Base-by-base conservation (phyloP, 2,888 invertebrate species). In the Bedellia somnulentella region DNA sequence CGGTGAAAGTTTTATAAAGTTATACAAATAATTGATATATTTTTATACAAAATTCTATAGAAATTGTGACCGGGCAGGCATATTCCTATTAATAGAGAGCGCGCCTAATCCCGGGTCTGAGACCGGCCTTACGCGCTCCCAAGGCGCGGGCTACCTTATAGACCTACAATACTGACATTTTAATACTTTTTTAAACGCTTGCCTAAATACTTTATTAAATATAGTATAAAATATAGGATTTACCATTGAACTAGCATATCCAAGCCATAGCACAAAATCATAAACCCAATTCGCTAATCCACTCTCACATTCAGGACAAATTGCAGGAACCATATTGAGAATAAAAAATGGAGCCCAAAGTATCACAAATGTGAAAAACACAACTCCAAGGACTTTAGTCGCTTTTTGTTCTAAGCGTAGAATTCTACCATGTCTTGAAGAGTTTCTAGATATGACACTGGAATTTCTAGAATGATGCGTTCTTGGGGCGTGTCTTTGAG, bases 331-430 rank as follows among this genome's bases (percentile, higher is more conserved):
- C 52, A 95, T 80, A 53, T 95, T 95, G 8, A 93, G 78, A 5
- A 92, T 87, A 60, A 95, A 95, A 67, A 95, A 95, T 8, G 95
- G 95, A n/a, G 93, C 89, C 94, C 95, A 95, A 21, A 94, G 80
- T 26, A 94, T 85, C 15, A 94, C 93, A 56, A 95, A 95, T 0
- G 93, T 93, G 61, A 93, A 93, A 70, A 95, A 95, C 2, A 95
- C 93, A 1, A 95, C 90, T 3, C 94, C 94, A 12, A 95, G 70
- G 3, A 95, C 96, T 70, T 96, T 94, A 8, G 96, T 95, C 1
- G 97, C 97, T 59, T 96, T 96, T 55, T 96, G 95, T 57, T 97
- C 95, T 30, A 93, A 80, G 3, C 90, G 80, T 31, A 95, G 83
- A 47, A 88, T 91, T 34, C 90, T 78, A 0, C 91, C 91, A 49